phyloP scores from a whole-genome alignment of 2,113 vertebrate genomes.

The Hyperoodon ampullatus region DNA sequence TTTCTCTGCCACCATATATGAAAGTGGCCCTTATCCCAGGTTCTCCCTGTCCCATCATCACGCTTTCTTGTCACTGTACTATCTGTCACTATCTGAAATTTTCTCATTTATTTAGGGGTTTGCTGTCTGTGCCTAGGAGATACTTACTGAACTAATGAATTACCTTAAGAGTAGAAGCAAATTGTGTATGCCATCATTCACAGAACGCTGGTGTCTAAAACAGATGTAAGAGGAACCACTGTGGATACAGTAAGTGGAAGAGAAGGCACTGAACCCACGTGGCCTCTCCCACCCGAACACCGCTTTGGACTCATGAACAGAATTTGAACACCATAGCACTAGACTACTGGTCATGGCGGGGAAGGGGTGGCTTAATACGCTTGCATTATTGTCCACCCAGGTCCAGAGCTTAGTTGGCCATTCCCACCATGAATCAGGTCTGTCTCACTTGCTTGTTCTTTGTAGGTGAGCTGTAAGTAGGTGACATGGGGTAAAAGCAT shows the following conservation, averaged over 20 bases:
- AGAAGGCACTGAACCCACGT: not conserved
- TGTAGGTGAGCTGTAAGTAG: not conserved
- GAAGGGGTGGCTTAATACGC: not conserved
- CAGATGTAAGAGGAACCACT: not conserved
- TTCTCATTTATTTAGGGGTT: not conserved
- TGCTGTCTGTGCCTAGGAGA: not conserved
- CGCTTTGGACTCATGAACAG: not conserved
- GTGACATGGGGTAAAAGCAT: conserved; percentile 6
- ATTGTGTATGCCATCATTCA: not conserved
- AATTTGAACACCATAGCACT: not conserved
- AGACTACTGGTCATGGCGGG: rapidly evolving
- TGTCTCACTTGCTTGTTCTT: conserved; percentile 13
- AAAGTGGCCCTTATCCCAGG: not conserved
- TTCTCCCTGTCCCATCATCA: not conserved
- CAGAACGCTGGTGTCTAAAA: not conserved
- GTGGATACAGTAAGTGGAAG: not conserved
- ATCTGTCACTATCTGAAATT: not conserved
- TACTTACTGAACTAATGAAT: not conserved
- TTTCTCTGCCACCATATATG: not conserved
- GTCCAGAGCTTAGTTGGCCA: not conserved
- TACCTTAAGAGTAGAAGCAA: not conserved
- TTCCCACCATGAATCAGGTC: not conserved
- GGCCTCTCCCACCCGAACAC: too few species aligned
- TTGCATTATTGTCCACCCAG: not conserved
- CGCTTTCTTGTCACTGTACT: not conserved